Base-by-base conservation (phyloP, 2,113 vertebrate genomes). In the Perca schrenkii region DNA sequence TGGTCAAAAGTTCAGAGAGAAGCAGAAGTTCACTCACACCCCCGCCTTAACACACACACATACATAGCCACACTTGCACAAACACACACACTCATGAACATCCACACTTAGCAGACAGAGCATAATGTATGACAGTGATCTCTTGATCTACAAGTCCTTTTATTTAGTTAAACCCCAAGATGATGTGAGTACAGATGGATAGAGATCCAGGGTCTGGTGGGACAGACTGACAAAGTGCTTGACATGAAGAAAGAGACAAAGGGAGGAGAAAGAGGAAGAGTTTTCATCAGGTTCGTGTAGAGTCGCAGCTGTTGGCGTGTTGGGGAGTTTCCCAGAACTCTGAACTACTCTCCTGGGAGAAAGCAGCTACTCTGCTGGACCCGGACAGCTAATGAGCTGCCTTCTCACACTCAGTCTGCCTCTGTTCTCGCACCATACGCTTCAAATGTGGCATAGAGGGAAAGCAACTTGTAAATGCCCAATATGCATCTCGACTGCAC, bases 281-380 rank as follows among this genome's bases (percentile, higher is more conserved):
- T 93, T 96, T 94, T 96, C 95, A 95, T 94, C 95, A 88, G 82
- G 83, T 92, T 90, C 77, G 54, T 72, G 87, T 82, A 54, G 86
- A 83, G 80, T 40, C 76, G 93, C 94, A 95, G 95, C 94, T 96
- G 95, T 93, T 85, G 89, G 73, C 54, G 49, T 36, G 19, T 85
- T 87, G 76, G 82, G 89, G 84, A 79, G 66, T 94, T 95, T 95
- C 95, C 94, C 95, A 95, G 89, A 90, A 91, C 52, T 87, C 73
- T 72, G 70, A 86, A 87, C 56, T 2, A 56, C 58, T 91, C 91
- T 86, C 89, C 34, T 62, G 94, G 85, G 94, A 91, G 78, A 83
- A 72, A 80, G 60, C 50, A 85, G 84, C 80, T 90, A 81, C 81
- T 93, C 67, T 89, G 83, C 80, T 82, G 89, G 80, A 64, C 80